Percentiles rank a stretch among this genome's conserved stretches.
phyloP scores from a whole-genome alignment of 1,140 invertebrate genomes.

The Phenacoccus solenopsis region DNA sequence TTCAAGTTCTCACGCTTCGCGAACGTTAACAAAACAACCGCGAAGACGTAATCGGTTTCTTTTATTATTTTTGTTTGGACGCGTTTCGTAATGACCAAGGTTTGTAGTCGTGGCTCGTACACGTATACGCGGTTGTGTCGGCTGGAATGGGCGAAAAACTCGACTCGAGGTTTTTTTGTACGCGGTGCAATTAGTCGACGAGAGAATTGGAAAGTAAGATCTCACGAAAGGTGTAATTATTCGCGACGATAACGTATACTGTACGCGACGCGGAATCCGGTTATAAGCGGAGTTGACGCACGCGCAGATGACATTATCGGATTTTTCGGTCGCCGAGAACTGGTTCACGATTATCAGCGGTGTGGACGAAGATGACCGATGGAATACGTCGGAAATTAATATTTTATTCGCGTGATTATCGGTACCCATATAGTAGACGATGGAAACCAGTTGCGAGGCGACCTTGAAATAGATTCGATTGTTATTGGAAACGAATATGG shows the following conservation, averaged over 20 bases:
- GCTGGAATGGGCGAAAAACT: too few relatives aligned
- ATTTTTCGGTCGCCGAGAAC: too few relatives aligned
- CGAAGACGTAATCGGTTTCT: neutral
- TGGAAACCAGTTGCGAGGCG: neutral
- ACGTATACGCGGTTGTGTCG: neutral
- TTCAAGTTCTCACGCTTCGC: conserved; percentile 1
- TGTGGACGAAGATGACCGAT: too few relatives aligned
- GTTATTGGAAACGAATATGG: neutral
- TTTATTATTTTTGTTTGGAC: neutral
- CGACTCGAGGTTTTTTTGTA: neutral
- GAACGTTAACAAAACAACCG: neutral
- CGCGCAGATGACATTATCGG: too few relatives aligned
- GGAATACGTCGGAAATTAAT: too few relatives aligned
- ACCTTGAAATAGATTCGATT: neutral
- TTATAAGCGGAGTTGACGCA: too few relatives aligned
- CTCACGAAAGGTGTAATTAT: too few relatives aligned
- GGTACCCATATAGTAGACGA: neutral
- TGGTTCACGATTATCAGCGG: too few relatives aligned
- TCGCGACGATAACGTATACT: too few relatives aligned
- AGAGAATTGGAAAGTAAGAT: too few relatives aligned
- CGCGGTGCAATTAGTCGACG: neutral
- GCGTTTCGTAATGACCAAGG: neutral
- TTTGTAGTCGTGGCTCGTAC: too few relatives aligned
- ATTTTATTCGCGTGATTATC: neutral
- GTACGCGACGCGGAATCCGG: too few relatives aligned